Percentiles rank a stretch among this genome's conserved stretches.
phyloP scores from a whole-genome alignment of 2,113 vertebrate genomes.

The Sciurus niger region DNA sequence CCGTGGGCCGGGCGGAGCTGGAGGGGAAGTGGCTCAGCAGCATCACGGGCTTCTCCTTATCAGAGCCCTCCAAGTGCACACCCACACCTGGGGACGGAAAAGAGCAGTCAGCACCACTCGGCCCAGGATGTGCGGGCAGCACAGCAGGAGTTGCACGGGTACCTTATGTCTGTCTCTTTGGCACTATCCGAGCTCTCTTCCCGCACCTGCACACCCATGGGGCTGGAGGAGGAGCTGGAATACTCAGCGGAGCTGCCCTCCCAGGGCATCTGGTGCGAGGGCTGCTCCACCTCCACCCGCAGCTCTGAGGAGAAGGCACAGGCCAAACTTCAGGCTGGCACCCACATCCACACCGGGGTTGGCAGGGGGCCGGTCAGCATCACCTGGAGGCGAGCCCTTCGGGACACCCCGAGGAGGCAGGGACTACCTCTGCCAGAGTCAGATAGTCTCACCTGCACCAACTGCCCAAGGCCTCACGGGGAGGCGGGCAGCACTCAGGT shows the following conservation, averaged over 20 bases:
- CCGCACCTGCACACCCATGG: conserved; percentile 92
- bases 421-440: too few species aligned
- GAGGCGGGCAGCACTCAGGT: too few species aligned
- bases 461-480: too few species aligned
- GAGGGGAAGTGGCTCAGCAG: conserved; percentile 93
- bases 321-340: too few species aligned
- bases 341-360: neutral
- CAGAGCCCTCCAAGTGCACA: conserved; percentile 88
- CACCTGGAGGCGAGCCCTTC: too few species aligned
- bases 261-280: conserved; percentile 87
- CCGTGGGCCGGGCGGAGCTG: conserved; percentile 92
- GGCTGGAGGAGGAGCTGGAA: conserved; percentile 96
- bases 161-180: conserved; percentile 94
- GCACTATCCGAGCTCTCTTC: conserved; percentile 94
- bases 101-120: too few species aligned
- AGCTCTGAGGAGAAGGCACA: too few species aligned
- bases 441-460: too few species aligned
- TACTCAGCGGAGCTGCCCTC: conserved; percentile 97
- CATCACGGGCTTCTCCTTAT: conserved; percentile 94
- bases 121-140: too few species aligned
- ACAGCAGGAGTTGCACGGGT: too few species aligned
- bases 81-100: too few species aligned
- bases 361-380: too few species aligned
- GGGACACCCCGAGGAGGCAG: neutral
- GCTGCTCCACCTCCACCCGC: conserved; percentile 95